Percentiles rank a stretch among this genome's conserved stretches.
Conservation (phyloP, 2,113 vertebrate genomes). For the Xenopus tropicalis region DNA sequence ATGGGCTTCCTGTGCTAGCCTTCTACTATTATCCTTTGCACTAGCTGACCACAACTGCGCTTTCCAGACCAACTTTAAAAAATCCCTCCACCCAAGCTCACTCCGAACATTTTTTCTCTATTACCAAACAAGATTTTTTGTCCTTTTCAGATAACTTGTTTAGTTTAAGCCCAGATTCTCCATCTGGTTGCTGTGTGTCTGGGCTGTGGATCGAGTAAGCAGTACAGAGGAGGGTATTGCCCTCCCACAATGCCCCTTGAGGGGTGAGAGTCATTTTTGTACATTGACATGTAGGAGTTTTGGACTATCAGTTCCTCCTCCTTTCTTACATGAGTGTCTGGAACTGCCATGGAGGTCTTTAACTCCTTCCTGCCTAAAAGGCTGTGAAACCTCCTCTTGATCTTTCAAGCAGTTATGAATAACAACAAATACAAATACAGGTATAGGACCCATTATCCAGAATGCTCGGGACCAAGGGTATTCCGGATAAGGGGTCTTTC, state of each 20-base stretch:
- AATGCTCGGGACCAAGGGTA: no score
- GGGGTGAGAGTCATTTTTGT: constrained; percentile 13
- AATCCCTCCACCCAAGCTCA: constrained; percentile 50
- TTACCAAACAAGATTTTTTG: constrained; percentile 51
- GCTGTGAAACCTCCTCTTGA: no score
- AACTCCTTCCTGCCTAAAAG: constrained; percentile 1
- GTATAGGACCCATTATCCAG: no score
- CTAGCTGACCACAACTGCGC: constrained; percentile 60
- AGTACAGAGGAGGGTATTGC: constrained; percentile 6
- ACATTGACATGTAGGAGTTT: constrained; percentile 16
- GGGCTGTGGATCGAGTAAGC: constrained; percentile 16
- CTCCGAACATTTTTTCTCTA: constrained; percentile 54
- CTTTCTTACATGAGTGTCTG: no score
- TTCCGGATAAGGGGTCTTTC: no score
- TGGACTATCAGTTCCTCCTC: no score
- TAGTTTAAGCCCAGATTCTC: constrained; percentile 26
- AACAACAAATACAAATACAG: no score
- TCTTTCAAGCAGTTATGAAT: no score
- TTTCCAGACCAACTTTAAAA: constrained; percentile 57
- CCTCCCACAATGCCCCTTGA: constrained; percentile 35
- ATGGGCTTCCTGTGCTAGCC: constrained; percentile 71
- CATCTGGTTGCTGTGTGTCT: constrained; percentile 37
- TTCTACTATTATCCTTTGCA: constrained; percentile 60
- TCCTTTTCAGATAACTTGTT: constrained; percentile 36
- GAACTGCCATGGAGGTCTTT: not conserved